A percentile compares a stretch with the other conserved stretches of the same genome.
phyloP scores from a whole-genome alignment of 1,140 invertebrate species.

The Pinna nobilis region DNA sequence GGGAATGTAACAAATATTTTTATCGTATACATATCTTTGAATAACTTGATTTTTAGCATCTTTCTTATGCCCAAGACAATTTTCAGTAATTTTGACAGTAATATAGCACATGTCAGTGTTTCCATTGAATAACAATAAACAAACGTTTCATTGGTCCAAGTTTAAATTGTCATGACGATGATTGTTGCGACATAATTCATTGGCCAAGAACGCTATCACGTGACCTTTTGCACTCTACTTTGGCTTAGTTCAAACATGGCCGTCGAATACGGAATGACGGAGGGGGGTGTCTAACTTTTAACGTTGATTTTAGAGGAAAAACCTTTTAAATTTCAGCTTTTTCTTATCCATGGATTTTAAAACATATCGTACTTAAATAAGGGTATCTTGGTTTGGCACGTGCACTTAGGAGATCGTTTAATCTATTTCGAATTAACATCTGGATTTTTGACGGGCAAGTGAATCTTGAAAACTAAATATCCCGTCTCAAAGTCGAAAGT shows the following conservation, averaged over 20 bases:
- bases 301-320: conserved; percentile 16
- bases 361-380: no score
- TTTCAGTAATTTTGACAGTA: no score
- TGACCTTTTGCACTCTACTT: conserved; percentile 53
- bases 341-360: conserved; percentile 12
- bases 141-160: conserved; percentile 62
- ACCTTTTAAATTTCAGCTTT: not conserved
- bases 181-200: conserved; percentile 52
- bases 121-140: conserved; percentile 45
- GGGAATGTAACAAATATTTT: no score
- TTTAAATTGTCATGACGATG: conserved; percentile 70
- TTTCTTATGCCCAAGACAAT: no score
- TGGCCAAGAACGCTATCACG: conserved; percentile 60
- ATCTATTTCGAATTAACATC: no score
- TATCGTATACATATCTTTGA: no score
- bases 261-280: conserved; percentile 46
- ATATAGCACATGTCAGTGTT: conserved; percentile 46
- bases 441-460: no score
- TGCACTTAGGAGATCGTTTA: no score
- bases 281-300: conserved; percentile 35
- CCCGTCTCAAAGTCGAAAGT: not conserved
- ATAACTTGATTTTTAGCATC: no score
- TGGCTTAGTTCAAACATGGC: conserved; percentile 71
- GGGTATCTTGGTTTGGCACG: no score
- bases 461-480: conserved; percentile 4